Base-by-base conservation (phyloP, 2,888 invertebrate species). In the Fabriciana adippe region DNA sequence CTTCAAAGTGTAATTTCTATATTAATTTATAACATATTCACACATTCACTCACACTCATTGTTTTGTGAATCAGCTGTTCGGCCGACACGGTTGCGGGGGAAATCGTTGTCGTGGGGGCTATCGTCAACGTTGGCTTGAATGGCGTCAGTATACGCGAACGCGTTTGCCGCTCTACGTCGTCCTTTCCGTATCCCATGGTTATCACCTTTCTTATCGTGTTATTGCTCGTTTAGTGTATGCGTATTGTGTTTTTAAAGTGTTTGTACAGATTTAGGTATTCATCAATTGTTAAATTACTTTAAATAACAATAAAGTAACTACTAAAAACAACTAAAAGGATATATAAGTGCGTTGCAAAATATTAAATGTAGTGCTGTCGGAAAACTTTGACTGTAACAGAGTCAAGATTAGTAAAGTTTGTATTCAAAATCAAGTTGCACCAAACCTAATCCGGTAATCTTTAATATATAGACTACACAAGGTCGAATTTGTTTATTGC, bases 21-120 rank as follows among this genome's bases (percentile, higher is more conserved):
- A 41, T 41, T 41, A 41, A 45, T 8, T 21, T 47, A 11, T n/a
- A 14, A 57, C 15, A 50, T n/a, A 15, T 14, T 21, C 8, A 26
- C 41, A 6, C 21, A n/a, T 26, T 1, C 21, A 15, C 63, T 67
- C 63, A 21, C 65, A 51, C 59, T 70, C 73, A 73, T 75, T 75
- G 73, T 71, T 64, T 68, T 70, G 78, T 83, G 85, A 88, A 89
- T 89, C 90, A 90, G 90, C 90, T 90, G 90, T 88, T 88, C 60
- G 71, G 50, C 64, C 69, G 72, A 53, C 65, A 75, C 75, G 77
- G 73, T 72, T 75, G 80, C 76, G 81, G 83, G 80, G 83, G 86
- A 81, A 81, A 63, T 55, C 79, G 80, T 73, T 72, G 78, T 74
- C 79, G 77, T 75, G 78, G 75, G 78, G 73, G 75, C 71, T 74